A percentile compares a stretch with the other conserved stretches of the same genome.
Evolutionary conservation across 2,888 invertebrate species (phyloP).

Genomic region (Boloria euphrosyne): DNA sequence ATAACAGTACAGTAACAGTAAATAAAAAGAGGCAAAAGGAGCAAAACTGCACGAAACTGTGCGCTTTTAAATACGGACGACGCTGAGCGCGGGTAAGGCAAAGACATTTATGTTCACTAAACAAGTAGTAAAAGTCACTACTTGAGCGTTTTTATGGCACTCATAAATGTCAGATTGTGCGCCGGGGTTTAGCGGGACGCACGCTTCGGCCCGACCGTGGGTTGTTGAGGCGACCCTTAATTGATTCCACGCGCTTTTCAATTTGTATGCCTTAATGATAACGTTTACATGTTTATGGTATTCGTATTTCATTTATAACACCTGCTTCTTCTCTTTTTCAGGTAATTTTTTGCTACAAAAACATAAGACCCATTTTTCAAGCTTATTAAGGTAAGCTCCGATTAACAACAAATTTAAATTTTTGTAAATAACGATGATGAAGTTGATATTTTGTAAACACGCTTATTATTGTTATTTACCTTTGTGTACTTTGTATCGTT

Average conservation of each 20-base stretch:
- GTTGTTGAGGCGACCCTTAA: constrained; percentile 56
- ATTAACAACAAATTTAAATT: constrained; percentile 18
- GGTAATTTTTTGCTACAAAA: constrained; percentile 53
- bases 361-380: constrained; percentile 18
- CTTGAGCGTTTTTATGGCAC: constrained; percentile 83
- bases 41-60: constrained; percentile 78
- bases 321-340: constrained; percentile 58
- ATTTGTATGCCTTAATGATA: constrained; percentile 49
- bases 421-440: constrained; percentile 8
- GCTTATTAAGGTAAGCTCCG: constrained; percentile 25
- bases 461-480: constrained; percentile 26
- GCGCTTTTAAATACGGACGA: constrained; percentile 82
- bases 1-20: constrained; percentile 78
- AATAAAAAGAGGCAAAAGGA: constrained; percentile 78
- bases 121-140: constrained; percentile 84
- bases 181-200: constrained; percentile 71
- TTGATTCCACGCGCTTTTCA: constrained; percentile 69
- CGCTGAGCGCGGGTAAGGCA: constrained; percentile 79
- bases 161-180: constrained; percentile 83
- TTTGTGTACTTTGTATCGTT: background rate
- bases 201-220: constrained; percentile 44
- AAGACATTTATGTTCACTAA: constrained; percentile 84
- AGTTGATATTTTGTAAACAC: background rate
- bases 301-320: constrained; percentile 55
- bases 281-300: constrained; percentile 53